Base-by-base conservation (phyloP, 2,888 invertebrate genomes). In the Ecliptopera silaceata region DNA sequence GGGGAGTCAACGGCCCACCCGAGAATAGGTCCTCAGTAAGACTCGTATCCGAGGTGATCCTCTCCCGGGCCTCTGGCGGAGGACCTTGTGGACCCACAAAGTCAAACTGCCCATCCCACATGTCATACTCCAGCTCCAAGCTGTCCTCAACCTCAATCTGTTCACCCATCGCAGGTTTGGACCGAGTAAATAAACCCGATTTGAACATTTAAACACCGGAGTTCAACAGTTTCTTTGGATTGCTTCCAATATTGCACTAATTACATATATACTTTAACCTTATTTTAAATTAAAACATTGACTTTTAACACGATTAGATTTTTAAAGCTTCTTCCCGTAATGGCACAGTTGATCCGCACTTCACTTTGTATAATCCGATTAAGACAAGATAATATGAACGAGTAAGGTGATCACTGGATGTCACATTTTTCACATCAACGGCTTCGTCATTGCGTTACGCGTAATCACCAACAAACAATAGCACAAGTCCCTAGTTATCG, bases 101-200 rank as follows among this genome's bases (percentile, higher is more conserved):
- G 86, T 96, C 95, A 75, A 97, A 97, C 88, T 96, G 96, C 57
- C 96, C 96, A 81, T 96, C 96, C 96, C 96, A 97, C 94, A 96
- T 94, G 79, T 97, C 96, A 83, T 95, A 96, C 83, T 95, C 96
- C 84, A 96, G 91, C 76, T 95, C 96, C 72, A 94, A 83, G 76
- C 93, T 93, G 69, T 93, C 93, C 75, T 87, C 92, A 61, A 86
- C 86, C 50, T 91, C 92, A 55, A 88, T 76, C 36, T 83, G 75
- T 64, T 91, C 91, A 74, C 84, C 85, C 89, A 91, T 90, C 68
- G 82, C 71, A 72, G 80, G 84, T 71, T 80, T 79, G 61, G 89
- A 84, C 68, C 88, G 89, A 71, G 79, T 84, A 68, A 90, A 91
- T 52, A 91, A 69, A 36, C 86, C 84, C 75, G 88, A 82, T 77